phyloP scores from a whole-genome alignment of 2,113 vertebrate species.

The Serilophus lunatus region DNA sequence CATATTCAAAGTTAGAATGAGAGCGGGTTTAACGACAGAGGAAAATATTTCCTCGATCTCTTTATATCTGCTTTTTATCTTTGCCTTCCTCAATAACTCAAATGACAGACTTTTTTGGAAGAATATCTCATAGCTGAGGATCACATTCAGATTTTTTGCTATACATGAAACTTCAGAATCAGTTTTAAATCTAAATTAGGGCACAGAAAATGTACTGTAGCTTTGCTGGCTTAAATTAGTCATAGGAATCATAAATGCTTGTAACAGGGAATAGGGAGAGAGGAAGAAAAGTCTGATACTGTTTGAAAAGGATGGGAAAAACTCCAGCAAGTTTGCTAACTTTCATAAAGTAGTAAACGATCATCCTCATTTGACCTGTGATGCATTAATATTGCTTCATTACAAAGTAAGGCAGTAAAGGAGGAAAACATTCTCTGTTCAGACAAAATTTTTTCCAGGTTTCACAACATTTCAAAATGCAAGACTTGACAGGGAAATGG shows the following conservation, averaged over 20 bases:
- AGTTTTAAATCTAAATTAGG: not conserved
- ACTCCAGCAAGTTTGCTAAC: not conserved
- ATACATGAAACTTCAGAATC: not conserved
- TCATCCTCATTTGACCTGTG: not conserved
- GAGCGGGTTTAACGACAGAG: too few relatives aligned
- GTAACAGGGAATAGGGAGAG: not conserved
- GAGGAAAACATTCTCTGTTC: not conserved
- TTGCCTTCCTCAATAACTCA: not conserved
- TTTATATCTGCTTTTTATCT: not conserved
- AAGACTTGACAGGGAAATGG: not conserved
- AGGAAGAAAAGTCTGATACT: not conserved
- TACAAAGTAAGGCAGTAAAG: not conserved
- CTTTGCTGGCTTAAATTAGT: not conserved
- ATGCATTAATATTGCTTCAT: not conserved
- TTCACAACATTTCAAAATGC: not conserved
- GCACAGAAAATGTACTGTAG: not conserved
- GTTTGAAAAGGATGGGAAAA: not conserved
- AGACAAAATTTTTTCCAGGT: not conserved
- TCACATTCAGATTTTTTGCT: not conserved
- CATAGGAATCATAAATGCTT: not conserved
- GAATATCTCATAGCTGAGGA: not conserved
- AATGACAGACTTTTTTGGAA: not conserved
- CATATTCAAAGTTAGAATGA: not conserved
- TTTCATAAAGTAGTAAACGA: not conserved
- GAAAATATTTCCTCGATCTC: not conserved